These are phyloP conservation scores for Coturnix japonica DNA, from an alignment of 2,113 vertebrate genomes.

Conservation along the genomic window DNA sequence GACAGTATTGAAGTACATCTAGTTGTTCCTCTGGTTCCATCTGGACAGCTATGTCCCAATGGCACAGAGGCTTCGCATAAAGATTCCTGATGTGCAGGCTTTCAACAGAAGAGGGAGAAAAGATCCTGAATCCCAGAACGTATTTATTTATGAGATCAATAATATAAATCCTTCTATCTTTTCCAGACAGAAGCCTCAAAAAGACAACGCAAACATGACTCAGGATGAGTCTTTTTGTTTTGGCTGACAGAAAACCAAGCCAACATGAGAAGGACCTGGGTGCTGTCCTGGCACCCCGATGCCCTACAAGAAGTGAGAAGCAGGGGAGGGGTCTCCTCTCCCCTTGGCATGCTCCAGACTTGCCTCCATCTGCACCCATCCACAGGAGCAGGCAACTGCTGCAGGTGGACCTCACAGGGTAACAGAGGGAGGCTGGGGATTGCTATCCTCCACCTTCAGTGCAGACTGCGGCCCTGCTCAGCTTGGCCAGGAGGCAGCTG, in stretches of 20 bases:
- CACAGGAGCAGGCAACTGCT: not conserved
- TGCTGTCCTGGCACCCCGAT: not conserved
- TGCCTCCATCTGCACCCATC: not conserved
- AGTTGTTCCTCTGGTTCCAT: not conserved
- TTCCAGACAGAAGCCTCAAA: not conserved
- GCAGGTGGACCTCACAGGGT: fast-evolving
- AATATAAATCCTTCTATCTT: not conserved
- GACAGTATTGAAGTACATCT: not conserved
- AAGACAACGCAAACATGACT: not conserved
- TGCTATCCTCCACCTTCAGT: not conserved
- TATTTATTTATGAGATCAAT: not conserved
- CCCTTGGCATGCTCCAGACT: not conserved
- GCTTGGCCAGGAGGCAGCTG: not conserved
- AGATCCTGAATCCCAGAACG: not conserved
- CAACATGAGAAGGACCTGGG: not conserved
- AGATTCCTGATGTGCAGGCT: not conserved
- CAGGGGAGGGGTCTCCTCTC: not conserved
- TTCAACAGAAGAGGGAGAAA: slow-evolving; percentile 33
- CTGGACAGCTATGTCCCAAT: not conserved
- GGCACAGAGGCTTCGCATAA: not conserved
- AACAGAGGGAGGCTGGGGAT: not conserved
- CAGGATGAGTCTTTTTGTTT: not conserved
- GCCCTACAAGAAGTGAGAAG: not conserved
- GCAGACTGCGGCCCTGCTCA: not conserved
- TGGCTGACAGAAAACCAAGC: not conserved